Percentiles rank a stretch among this genome's conserved stretches.
phyloP scores from a whole-genome alignment of 2,888 invertebrate genomes.

The Drosophila nr. perissopoda region DNA sequence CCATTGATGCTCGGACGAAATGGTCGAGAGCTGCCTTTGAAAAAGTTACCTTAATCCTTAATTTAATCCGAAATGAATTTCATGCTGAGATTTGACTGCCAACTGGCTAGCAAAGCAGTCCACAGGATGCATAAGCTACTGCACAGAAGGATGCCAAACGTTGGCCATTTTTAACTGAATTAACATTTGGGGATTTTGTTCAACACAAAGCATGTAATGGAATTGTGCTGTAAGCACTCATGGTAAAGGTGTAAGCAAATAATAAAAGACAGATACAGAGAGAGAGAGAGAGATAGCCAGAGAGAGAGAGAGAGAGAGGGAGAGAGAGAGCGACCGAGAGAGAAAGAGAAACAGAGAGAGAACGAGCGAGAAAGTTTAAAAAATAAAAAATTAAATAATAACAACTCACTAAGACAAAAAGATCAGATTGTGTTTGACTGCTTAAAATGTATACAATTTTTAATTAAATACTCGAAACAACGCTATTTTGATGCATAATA shows the following conservation, averaged over 20 bases:
- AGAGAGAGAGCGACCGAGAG: not conserved
- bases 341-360: not conserved
- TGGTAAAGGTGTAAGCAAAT: slow-evolving; percentile 3
- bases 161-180: slow-evolving; percentile 51
- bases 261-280: not conserved
- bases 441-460: not conserved
- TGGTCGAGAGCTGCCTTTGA: slow-evolving; percentile 38
- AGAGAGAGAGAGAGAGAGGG: not conserved
- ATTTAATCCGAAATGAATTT: slow-evolving; percentile 73
- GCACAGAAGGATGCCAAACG: slow-evolving; percentile 7
- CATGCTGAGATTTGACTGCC: slow-evolving; percentile 69
- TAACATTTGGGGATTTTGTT: slow-evolving; percentile 51
- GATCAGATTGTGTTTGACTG: not conserved
- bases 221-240: slow-evolving; percentile 37
- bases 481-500: not conserved
- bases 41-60: slow-evolving; percentile 75
- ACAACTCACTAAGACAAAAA: not conserved
- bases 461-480: not conserved
- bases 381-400: not conserved
- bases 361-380: not conserved
- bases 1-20: slow-evolving; percentile 13
- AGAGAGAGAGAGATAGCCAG: not conserved
- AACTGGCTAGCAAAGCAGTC: slow-evolving; percentile 17
- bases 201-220: slow-evolving; percentile 49
- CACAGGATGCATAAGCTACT: slow-evolving; percentile 3